Evolutionary conservation across 2,797 vertebrate genomes (phyloP), one percentile per base, ranked within the genome.

Genomic region (Smutsia temminckii): DNA sequence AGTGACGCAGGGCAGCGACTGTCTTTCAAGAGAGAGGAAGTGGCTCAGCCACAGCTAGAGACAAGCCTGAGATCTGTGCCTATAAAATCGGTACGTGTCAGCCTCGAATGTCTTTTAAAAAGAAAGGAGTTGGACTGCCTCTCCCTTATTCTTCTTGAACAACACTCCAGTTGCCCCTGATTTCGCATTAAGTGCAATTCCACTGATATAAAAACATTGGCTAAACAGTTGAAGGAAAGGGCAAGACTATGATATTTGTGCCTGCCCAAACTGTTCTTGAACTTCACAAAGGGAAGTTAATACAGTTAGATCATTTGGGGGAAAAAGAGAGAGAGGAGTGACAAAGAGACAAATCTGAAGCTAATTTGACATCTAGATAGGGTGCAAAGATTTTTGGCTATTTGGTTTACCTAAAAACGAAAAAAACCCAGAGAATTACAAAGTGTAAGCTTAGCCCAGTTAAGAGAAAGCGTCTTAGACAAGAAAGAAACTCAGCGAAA

Each of bases 1-100:
- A 34, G 13, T 93, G 89, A 93, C 80, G 91, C 93, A 94, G 85
- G 71, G 46, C 66, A 55, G n/a, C 5, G 37, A 80, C 40, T 88
- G 13, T 32, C 13, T n/a, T 91, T 53, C 14, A 7, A 75, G 20
- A 63, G 78, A 83, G 11, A 83, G 89, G 83, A 96, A 95, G 77
- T 78, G 80, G 25, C 74, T 87, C 79, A 77, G 79, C 55, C 89
- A 21, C 51, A 72, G 20, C 0, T 16, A 61, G 55, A 91, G 49
- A n/a, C 64, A 49, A 40, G 21, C 51, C 71, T 72, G n/a, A 75
- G 75, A 46, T 37, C n/a, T 49, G 3, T 49, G 64, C 80, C 40
- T 91, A 2, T 55, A 17, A 20, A 53, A 21, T 81, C 53, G n/a
- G 75, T 40, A 46, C 40, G 21, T 0, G 23, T 11, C 5, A 8